Evolutionary conservation across 2,888 invertebrate species (phyloP).

Genomic region (Hyles lineata): DNA sequence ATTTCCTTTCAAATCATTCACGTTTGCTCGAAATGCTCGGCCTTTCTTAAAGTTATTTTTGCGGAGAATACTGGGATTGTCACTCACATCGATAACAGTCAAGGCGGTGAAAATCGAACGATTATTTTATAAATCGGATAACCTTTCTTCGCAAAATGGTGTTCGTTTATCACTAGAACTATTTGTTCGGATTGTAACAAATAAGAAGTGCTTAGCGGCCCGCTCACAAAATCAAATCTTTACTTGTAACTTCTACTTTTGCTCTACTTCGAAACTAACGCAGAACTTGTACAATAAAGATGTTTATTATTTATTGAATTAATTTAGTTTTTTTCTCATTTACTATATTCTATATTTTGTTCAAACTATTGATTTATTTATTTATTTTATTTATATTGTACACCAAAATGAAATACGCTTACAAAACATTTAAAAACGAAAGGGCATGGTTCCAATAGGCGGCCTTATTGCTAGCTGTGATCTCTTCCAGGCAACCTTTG

Average conservation of each 20-base stretch:
- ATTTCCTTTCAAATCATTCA: conserved; percentile 29
- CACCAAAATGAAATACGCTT: too few relatives aligned
- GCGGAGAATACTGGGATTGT: conserved; percentile 23
- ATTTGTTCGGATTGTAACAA: conserved; percentile 8
- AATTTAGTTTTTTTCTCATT: too few relatives aligned
- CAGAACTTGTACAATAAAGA: too few relatives aligned
- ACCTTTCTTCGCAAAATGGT: conserved; percentile 4
- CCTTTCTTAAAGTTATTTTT: conserved; percentile 11
- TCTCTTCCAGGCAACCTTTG: too few relatives aligned
- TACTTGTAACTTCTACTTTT: neutral
- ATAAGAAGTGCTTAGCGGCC: neutral
- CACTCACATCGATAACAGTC: conserved; percentile 21
- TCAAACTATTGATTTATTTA: too few relatives aligned
- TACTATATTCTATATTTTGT: too few relatives aligned
- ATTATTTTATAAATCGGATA: conserved; percentile 24
- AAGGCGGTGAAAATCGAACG: conserved; percentile 18
- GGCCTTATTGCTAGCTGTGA: too few relatives aligned
- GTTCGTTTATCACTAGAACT: conserved; percentile 1
- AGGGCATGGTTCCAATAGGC: too few relatives aligned
- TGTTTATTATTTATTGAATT: too few relatives aligned
- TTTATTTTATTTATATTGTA: too few relatives aligned
- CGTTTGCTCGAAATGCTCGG: conserved; percentile 6
- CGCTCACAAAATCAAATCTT: neutral
- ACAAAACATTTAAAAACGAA: too few relatives aligned
- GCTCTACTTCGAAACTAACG: neutral